A percentile compares a stretch with the other conserved stretches of the same genome.
These are phyloP conservation scores for Lutraria rhynchaena DNA, from an alignment of 1,140 invertebrate species.

Conservation along the genomic window DNA sequence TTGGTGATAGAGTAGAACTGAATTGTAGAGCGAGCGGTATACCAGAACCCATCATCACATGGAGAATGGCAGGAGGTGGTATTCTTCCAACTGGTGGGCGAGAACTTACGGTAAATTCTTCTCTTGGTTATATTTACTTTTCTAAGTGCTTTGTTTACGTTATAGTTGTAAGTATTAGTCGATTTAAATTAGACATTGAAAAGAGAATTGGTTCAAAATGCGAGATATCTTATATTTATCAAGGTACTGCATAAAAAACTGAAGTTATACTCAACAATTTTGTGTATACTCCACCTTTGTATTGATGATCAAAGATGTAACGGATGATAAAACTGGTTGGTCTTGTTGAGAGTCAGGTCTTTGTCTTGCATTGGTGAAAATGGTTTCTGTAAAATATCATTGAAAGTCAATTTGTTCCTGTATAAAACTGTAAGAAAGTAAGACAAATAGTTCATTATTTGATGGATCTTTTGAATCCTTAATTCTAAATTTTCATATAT, in stretches of 20 bases:
- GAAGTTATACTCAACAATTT: too few species aligned
- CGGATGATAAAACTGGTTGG: too few species aligned
- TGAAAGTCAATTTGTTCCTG: too few species aligned
- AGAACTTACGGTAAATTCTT: slow-evolving; percentile 60
- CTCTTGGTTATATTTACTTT: not conserved
- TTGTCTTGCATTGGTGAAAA: too few species aligned
- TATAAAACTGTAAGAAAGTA: too few species aligned
- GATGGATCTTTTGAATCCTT: too few species aligned
- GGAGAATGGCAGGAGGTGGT: slow-evolving; percentile 70
- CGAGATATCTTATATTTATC: not conserved
- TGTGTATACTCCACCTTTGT: too few species aligned
- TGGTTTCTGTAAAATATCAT: too few species aligned
- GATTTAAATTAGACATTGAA: not conserved
- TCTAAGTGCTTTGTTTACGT: not conserved
- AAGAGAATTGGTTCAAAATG: not conserved
- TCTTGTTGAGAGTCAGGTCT: too few species aligned
- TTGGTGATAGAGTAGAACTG: slow-evolving; percentile 60
- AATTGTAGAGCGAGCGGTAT: slow-evolving; percentile 68
- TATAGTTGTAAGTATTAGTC: not conserved
- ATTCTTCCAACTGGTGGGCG: slow-evolving; percentile 69
- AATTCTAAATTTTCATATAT: too few species aligned
- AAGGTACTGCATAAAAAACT: not conserved
- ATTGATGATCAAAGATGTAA: too few species aligned
- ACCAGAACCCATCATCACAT: slow-evolving; percentile 67
- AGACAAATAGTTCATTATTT: too few species aligned